These are phyloP conservation scores for Parauchenoglanis punctatus DNA, from an alignment of 2,797 vertebrate genomes.

Conservation along the genomic window DNA sequence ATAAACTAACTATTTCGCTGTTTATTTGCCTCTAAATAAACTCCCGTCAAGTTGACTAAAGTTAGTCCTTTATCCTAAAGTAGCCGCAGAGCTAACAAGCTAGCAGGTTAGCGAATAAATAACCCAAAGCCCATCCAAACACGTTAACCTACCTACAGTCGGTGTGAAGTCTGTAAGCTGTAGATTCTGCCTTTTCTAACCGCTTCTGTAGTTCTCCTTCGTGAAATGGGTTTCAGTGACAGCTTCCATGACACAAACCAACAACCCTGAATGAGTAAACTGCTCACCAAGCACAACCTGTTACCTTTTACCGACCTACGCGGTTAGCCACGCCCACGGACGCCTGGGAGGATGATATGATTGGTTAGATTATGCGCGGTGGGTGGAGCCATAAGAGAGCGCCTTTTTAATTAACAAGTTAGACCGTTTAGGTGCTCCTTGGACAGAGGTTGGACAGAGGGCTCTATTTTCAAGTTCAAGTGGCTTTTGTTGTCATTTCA, in stretches of 20 bases:
- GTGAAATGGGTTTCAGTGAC: not conserved
- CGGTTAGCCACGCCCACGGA: conserved; percentile 63
- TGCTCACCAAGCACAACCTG: conserved; percentile 52
- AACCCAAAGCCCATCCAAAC: not conserved
- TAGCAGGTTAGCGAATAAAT: conserved; percentile 32
- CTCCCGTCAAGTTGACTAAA: not conserved
- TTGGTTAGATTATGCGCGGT: conserved; percentile 55
- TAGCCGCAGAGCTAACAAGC: conserved; percentile 44
- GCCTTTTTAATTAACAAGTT: not conserved
- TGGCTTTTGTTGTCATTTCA: no score
- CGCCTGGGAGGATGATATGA: conserved; percentile 37
- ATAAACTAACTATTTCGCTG: no score
- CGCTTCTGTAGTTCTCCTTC: not conserved
- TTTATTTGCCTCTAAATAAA: not conserved
- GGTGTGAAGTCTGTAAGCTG: conserved; percentile 19
- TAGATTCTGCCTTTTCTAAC: not conserved
- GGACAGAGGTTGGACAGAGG: not conserved
- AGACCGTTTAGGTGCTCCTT: not conserved
- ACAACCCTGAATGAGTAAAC: not conserved
- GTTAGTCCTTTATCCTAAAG: not conserved
- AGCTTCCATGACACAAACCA: not conserved
- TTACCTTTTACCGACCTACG: conserved; percentile 59
- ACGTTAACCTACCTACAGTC: conserved; percentile 36
- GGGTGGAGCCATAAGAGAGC: conserved; percentile 47
- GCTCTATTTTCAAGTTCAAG: not conserved